Evolutionary conservation across 92 coral and sea anemone species (phyloP), one percentile per base, ranked within the genome.

Genomic region (Anthopleura xanthogrammica): DNA sequence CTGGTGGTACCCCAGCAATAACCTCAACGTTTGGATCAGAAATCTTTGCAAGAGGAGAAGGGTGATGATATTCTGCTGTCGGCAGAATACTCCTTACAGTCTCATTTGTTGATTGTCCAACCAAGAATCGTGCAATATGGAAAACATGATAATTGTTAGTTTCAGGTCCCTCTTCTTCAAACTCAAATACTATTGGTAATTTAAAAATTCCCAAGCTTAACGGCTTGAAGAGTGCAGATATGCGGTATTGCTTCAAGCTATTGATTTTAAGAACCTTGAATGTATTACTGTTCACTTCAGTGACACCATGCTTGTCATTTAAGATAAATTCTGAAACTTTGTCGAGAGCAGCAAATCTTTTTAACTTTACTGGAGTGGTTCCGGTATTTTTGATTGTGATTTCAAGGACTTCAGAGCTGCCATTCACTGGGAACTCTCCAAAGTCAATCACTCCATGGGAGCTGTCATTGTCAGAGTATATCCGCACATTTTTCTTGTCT

Each of bases 121-220:
- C 87, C 41, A 93, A 65, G 79, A 89, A 91, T 75, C 94, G 86
- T 12, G 92, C 93, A 64, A 93, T 91, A 60, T 93, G 93, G 84
- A 91, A 93, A 2, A 78, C 76, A 72, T 29, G 36, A 29, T 29
- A 1, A 29, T 29, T 29, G 36, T 66, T 60, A 0, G 80, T 66
- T 20, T 84, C 80, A 0, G 78, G 77, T 17, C 52, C 80, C 24
- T 83, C 94, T 62, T 85, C 86, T 36, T 91, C 94, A 83, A 91
- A 91, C 83, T 91, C 94, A 85, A 91, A 91, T 17, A 91, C 94
- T 17, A 88, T 86, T 60, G 86, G 83, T 29, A 85, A 88, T 74
- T 88, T 91, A 86, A 91, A 88, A 52, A 62, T 83, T 3, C 94
- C 94, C 52, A 91, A 76, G 54, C 85, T 75, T 54, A 82, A 79